Base-by-base conservation (phyloP, 1,140 invertebrate species). In the Listronotus oregonensis region DNA sequence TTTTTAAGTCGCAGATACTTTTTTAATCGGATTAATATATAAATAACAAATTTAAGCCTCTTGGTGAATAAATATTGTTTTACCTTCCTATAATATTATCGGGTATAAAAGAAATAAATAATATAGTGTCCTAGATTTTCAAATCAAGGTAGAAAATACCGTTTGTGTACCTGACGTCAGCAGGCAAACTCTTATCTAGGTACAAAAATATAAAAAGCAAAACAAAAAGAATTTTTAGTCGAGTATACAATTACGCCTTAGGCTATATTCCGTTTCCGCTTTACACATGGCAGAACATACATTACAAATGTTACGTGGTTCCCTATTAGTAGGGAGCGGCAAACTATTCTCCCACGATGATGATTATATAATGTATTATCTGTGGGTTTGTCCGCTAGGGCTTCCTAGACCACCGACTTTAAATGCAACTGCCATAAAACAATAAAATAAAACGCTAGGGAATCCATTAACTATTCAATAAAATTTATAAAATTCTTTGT, bases 271-370 rank as follows among this genome's bases (percentile, higher is more conserved):
- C 71, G 73, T 77, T 77, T 77, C 75, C 75, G 75, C 68, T 77
- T 77, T 75, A 74, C 75, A 74, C 75, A 77, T 77, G 74, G 71
- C 68, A 72, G 74, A 70, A 70, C 75, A 77, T 73, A 73, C 73
- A 71, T 74, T 72, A 74, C 74, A 73, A 74, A 76, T 75, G 68
- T 67, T 75, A 68, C 55, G 50, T 15, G 31, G 37, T 17, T 43
- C 40, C 14, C 57, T 46, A 32, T 72, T 43, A 52, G 37, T 12
- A 60, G 64, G 64, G 64, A 66, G 64, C 64, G 64, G 64, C 64
- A 60, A 54, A 50, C 49, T 9, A 66, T 66, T 66, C 64, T 69
- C 71, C 65, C 66, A 74, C 71, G 69, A 66, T 62, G 44, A 50
- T 49, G 63, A 51, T 55, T 42, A 49, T 64, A 44, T 55, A 55